Conservation (phyloP, 2,797 vertebrate genomes). For the Pseudopleuronectes americanus region DNA sequence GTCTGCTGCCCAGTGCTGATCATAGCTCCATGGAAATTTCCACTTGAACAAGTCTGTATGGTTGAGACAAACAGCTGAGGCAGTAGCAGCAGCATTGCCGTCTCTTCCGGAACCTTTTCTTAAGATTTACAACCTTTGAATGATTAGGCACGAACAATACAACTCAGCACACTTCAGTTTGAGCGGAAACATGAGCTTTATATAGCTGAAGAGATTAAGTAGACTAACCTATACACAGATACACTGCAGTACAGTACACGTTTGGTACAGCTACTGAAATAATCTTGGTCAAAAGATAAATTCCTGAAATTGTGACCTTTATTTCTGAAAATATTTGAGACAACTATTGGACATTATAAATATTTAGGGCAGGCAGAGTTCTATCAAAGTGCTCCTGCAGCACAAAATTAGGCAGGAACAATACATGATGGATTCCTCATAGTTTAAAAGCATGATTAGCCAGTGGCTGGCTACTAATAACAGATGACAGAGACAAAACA, state of each 20-base stretch:
- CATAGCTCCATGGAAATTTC: slow-evolving; percentile 74
- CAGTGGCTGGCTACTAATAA: slow-evolving; percentile 1
- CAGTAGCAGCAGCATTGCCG: slow-evolving; percentile 19
- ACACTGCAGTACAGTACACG: background rate
- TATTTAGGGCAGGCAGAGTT: slow-evolving; percentile 9
- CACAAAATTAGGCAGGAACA: background rate
- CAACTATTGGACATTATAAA: background rate
- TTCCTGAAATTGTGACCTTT: background rate
- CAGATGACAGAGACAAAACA: background rate
- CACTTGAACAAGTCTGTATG: slow-evolving; percentile 61
- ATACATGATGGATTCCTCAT: background rate
- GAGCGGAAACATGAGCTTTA: slow-evolving; percentile 29
- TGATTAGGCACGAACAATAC: slow-evolving; percentile 41
- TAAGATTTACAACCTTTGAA: slow-evolving; percentile 38
- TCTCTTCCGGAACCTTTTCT: slow-evolving; percentile 20
- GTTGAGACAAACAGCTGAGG: slow-evolving; percentile 45
- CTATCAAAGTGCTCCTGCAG: background rate
- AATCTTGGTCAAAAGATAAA: slow-evolving; percentile 6
- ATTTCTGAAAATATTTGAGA: background rate
- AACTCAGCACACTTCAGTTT: slow-evolving; percentile 7
- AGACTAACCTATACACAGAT: slow-evolving; percentile 12
- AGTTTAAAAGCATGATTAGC: background rate
- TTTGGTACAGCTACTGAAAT: background rate
- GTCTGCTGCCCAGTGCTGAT: slow-evolving; percentile 54
- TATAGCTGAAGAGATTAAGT: slow-evolving; percentile 5